A percentile compares a stretch with the other conserved stretches of the same genome.
phyloP scores from a whole-genome alignment of 2,797 vertebrate species.

The Hylomyscus alleni region DNA sequence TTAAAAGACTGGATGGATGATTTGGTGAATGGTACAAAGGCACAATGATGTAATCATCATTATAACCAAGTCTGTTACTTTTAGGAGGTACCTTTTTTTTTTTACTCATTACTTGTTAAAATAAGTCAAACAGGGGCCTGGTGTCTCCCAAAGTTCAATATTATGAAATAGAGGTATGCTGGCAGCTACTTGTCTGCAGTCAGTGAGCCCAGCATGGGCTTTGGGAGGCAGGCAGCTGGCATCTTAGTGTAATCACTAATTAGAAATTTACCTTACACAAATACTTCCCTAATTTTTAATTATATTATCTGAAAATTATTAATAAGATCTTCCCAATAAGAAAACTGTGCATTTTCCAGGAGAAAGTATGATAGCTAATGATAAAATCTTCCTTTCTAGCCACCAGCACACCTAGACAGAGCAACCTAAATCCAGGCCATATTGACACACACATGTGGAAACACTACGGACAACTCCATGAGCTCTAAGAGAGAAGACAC shows the following conservation, averaged over 20 bases:
- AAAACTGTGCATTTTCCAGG: background rate
- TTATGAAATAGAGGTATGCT: background rate
- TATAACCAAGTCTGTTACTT: background rate
- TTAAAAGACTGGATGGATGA: slow-evolving; percentile 5
- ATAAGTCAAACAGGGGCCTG: background rate
- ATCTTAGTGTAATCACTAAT: background rate
- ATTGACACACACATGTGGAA: background rate
- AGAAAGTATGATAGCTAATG: background rate
- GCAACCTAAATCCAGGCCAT: background rate
- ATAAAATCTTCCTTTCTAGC: slow-evolving; percentile 41
- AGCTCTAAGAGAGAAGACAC: slow-evolving; percentile 30
- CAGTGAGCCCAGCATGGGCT: background rate
- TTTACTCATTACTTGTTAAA: slow-evolving; percentile 45
- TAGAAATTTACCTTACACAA: background rate
- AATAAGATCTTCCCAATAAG: slow-evolving; percentile 30
- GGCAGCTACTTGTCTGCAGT: background rate
- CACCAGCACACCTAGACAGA: background rate
- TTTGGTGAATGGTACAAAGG: background rate
- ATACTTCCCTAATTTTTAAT: slow-evolving; percentile 45
- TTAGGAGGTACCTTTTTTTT: background rate
- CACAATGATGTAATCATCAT: background rate
- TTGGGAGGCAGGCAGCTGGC: background rate
- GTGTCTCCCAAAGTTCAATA: background rate
- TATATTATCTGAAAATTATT: slow-evolving; percentile 46
- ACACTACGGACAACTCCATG: background rate